phyloP scores from a whole-genome alignment of 2,113 vertebrate species.

The Osmerus eperlanus region DNA sequence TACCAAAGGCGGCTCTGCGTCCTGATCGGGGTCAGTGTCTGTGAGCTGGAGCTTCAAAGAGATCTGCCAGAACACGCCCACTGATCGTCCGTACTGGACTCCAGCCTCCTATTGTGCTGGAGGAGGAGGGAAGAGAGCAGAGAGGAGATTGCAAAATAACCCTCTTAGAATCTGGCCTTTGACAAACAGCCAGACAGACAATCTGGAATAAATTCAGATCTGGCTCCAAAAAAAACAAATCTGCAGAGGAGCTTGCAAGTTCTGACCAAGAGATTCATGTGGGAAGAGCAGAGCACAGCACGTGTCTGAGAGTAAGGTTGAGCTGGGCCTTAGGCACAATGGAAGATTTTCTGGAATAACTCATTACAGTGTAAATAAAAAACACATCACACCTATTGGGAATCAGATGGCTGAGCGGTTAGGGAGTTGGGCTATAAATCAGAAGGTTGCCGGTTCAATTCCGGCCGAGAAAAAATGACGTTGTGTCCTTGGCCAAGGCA shows the following conservation, averaged over 20 bases:
- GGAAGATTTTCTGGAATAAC: neutral
- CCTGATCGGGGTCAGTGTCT: slow-evolving; percentile 16
- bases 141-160: slow-evolving; percentile 36
- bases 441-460: too few species aligned
- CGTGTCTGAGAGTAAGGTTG: neutral
- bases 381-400: neutral
- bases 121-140: slow-evolving; percentile 23
- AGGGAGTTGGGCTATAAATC: too few species aligned
- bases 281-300: neutral
- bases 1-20: slow-evolving; percentile 7
- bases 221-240: slow-evolving; percentile 6
- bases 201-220: slow-evolving; percentile 58
- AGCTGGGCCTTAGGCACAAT: neutral
- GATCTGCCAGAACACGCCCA: slow-evolving; percentile 30
- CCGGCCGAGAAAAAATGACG: too few species aligned
- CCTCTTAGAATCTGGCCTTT: slow-evolving; percentile 33
- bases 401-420: too few species aligned
- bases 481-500: too few species aligned
- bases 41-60: slow-evolving; percentile 38
- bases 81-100: slow-evolving; percentile 41
- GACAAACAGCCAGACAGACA: slow-evolving; percentile 37
- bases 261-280: slow-evolving; percentile 26
- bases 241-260: slow-evolving; percentile 31
- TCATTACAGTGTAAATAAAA: neutral
- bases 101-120: slow-evolving; percentile 39